Percentiles rank a stretch among this genome's conserved stretches.
Conservation (phyloP, 2,888 invertebrate species). For the Psococerastis gibbosa region DNA sequence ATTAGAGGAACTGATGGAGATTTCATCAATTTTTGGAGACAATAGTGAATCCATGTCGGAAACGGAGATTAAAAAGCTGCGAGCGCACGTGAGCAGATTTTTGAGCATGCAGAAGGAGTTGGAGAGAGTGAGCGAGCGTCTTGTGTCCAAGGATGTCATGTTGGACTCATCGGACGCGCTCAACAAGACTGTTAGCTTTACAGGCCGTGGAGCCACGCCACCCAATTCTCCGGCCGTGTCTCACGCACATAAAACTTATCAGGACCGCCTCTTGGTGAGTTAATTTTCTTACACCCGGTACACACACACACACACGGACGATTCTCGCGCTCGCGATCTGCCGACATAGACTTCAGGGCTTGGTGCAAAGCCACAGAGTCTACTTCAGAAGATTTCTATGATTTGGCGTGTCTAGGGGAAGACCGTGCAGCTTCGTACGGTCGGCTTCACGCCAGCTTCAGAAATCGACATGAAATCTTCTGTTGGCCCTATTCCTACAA, state of each 20-base stretch:
- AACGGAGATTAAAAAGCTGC: constrained; percentile 44
- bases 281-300: no score
- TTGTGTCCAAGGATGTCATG: background rate
- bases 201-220: constrained; percentile 38
- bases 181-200: constrained; percentile 62
- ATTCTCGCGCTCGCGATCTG: no score
- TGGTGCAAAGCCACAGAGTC: no score
- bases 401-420: no score
- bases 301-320: no score
- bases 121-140: constrained; percentile 27
- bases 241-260: background rate
- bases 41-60: constrained; percentile 42
- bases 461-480: no score
- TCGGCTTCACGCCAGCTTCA: no score
- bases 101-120: constrained; percentile 41
- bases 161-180: constrained; percentile 31
- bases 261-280: no score
- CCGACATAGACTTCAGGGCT: no score
- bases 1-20: constrained; percentile 48
- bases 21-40: constrained; percentile 39
- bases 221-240: constrained; percentile 41
- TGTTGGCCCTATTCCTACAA: no score
- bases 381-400: no score
- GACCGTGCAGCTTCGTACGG: no score
- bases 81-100: constrained; percentile 21